A percentile compares a stretch with the other conserved stretches of the same genome.
These are phyloP conservation scores for Pithys albifrons DNA, from an alignment of 2,113 vertebrate species.

Conservation along the genomic window DNA sequence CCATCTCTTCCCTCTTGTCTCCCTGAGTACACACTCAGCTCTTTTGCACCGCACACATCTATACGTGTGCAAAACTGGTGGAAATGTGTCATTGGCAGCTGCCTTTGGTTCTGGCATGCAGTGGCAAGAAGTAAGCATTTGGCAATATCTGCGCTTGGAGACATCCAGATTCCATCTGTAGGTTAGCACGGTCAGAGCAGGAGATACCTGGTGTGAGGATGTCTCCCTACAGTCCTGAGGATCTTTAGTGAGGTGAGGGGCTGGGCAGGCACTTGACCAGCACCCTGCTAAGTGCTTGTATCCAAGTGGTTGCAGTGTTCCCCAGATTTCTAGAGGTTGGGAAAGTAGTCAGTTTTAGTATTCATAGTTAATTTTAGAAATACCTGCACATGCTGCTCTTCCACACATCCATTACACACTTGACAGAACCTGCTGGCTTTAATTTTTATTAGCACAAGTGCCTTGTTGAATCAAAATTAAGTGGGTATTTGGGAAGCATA, in stretches of 20 bases:
- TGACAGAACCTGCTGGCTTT: slow-evolving; percentile 29
- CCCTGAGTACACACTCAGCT: not conserved
- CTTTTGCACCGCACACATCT: not conserved
- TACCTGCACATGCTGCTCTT: not conserved
- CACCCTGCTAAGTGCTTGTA: rapidly evolving
- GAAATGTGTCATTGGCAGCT: not conserved
- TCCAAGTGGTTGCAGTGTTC: not conserved
- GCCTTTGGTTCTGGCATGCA: not conserved
- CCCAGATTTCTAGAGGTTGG: not conserved
- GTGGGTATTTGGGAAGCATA: slow-evolving; percentile 53
- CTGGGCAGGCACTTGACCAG: not conserved
- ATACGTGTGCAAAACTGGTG: not conserved
- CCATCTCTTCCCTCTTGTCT: rapidly evolving
- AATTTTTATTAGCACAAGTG: slow-evolving; percentile 59
- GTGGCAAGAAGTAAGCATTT: not conserved
- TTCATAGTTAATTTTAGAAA: slow-evolving; percentile 19
- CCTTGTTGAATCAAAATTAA: slow-evolving; percentile 65
- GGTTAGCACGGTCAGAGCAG: not conserved
- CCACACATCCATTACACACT: slow-evolving; percentile 29
- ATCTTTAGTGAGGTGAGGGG: not conserved
- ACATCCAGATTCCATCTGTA: not conserved
- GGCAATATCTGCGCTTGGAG: not conserved
- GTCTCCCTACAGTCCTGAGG: not conserved
- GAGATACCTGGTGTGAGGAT: not conserved
- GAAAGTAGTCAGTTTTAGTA: not conserved